Percentiles rank a stretch among this genome's conserved stretches.
phyloP scores from a whole-genome alignment of 2,888 invertebrate species.

The Minunthozetes semirufus region DNA sequence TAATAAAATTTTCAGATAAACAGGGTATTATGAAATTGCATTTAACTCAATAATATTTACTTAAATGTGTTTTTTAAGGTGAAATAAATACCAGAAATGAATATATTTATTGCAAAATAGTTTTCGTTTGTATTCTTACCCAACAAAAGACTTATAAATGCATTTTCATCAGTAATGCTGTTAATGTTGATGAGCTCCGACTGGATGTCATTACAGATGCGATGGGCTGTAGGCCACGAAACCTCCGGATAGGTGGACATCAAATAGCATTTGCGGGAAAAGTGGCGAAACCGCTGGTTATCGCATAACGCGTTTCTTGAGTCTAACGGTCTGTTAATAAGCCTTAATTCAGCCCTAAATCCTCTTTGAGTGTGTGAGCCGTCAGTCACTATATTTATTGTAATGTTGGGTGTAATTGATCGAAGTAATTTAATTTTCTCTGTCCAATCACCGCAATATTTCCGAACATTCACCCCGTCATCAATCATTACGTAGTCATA shows the following conservation, averaged over 20 bases:
- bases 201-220: slow-evolving; percentile 62
- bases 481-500: slow-evolving; percentile 23
- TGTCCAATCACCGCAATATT: slow-evolving; percentile 69
- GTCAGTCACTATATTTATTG: slow-evolving; percentile 66
- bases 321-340: background rate
- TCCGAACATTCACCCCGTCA: slow-evolving; percentile 35
- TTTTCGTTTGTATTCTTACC: background rate
- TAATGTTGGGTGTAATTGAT: slow-evolving; percentile 58
- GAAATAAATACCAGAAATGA: too few species aligned
- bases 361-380: slow-evolving; percentile 69
- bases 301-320: slow-evolving; percentile 59
- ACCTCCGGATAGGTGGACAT: slow-evolving; percentile 69
- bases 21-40: background rate
- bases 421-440: slow-evolving; percentile 65
- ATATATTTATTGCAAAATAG: background rate
- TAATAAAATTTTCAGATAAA: background rate
- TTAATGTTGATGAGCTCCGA: slow-evolving; percentile 64
- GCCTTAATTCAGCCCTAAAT: slow-evolving; percentile 62
- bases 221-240: slow-evolving; percentile 63
- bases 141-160: slow-evolving; percentile 50
- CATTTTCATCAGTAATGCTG: slow-evolving; percentile 60
- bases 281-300: slow-evolving; percentile 62
- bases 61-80: background rate
- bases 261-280: slow-evolving; percentile 66
- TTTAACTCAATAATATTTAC: background rate